phyloP scores from a whole-genome alignment of 2,888 invertebrate genomes.

The Craniophora ligustri region DNA sequence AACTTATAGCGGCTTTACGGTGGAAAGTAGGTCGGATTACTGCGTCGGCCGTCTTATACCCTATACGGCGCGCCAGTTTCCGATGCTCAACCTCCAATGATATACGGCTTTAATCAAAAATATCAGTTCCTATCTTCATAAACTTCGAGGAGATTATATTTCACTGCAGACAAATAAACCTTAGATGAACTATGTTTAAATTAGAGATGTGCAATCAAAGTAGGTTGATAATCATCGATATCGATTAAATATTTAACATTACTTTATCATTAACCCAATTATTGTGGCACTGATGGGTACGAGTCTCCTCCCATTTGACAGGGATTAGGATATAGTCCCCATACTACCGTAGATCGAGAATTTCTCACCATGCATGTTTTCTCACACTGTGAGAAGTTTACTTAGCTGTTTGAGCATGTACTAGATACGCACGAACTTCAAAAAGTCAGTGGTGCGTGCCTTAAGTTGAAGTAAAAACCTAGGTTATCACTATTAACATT shows the following conservation, averaged over 20 bases:
- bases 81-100: conserved; percentile 59
- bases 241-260: conserved; percentile 26
- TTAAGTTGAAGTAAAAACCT: no score
- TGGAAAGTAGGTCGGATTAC: conserved; percentile 79
- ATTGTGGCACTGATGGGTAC: no score
- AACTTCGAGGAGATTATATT: conserved; percentile 11
- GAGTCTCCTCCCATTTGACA: no score
- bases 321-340: no score
- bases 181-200: conserved; percentile 3
- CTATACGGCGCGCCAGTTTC: conserved; percentile 73
- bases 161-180: conserved; percentile 4
- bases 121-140: conserved; percentile 20
- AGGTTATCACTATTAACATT: no score
- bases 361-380: no score
- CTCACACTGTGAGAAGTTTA: no score
- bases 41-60: conserved; percentile 71
- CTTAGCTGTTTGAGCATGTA: no score
- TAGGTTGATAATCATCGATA: conserved; percentile 4
- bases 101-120: conserved; percentile 50
- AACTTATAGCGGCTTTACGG: conserved; percentile 46
- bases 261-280: no score
- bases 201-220: conserved; percentile 17
- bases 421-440: no score
- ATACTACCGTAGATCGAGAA: no score
- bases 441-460: no score